Evolutionary conservation across 2,113 vertebrate species (phyloP).

Genomic region (Zosterops borbonicus): DNA sequence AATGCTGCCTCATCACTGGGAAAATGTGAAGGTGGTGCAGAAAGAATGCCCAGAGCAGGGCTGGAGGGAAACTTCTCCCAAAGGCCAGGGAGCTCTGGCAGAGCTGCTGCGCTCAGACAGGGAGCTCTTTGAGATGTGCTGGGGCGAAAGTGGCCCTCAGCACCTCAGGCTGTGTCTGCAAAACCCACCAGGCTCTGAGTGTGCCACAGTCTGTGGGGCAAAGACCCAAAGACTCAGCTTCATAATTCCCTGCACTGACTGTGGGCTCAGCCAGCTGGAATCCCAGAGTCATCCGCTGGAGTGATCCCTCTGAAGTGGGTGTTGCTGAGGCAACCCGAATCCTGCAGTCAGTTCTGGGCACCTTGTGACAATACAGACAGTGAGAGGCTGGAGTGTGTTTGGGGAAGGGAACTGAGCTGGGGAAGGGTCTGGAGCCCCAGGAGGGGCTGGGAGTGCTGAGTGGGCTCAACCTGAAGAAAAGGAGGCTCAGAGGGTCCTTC

Average conservation of each 20-base stretch:
- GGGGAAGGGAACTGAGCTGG: neutral
- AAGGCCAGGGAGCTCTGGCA: neutral
- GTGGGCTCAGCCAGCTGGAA: neutral
- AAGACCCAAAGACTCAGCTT: neutral
- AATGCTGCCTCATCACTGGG: neutral
- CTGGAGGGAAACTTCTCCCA: neutral
- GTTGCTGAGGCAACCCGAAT: neutral
- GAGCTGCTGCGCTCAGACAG: neutral
- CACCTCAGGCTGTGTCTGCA: neutral
- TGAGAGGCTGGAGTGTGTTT: neutral
- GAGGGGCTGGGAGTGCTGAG: accelerated
- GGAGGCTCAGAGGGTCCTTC: neutral
- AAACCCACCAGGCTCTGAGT: neutral
- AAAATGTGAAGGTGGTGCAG: neutral
- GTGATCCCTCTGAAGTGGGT: neutral
- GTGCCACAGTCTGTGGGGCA: neutral
- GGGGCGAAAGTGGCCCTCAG: neutral
- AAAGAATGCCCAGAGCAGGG: neutral
- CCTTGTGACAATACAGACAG: neutral
- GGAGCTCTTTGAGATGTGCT: neutral
- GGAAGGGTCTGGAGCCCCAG: neutral
- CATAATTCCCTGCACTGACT: neutral
- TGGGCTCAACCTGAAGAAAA: neutral
- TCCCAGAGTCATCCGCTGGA: neutral
- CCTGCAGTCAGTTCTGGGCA: neutral